These are phyloP conservation scores for Lasius platythorax DNA, from an alignment of 2,888 invertebrate species.

Conservation along the genomic window DNA sequence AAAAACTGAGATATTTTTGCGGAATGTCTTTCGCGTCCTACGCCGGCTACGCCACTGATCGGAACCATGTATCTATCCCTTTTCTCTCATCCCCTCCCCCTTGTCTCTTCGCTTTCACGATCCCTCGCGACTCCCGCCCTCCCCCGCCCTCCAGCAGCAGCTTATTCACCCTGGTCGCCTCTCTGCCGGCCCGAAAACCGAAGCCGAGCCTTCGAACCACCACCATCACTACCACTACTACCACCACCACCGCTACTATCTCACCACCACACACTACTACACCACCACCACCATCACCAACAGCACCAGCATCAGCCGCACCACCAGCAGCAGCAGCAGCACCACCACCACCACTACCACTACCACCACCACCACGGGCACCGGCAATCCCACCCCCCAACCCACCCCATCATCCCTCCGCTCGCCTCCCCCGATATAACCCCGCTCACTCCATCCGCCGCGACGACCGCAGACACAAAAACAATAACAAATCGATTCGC, in stretches of 20 bases:
- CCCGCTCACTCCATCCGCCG: slow-evolving; percentile 76
- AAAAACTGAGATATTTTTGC: background rate
- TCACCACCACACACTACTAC: background rate
- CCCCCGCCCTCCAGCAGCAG: slow-evolving; percentile 26
- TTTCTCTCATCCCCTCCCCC: slow-evolving; percentile 52
- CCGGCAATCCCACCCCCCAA: slow-evolving; percentile 45
- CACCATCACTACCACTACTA: slow-evolving; percentile 61
- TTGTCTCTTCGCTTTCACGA: slow-evolving; percentile 37
- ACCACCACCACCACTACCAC: background rate
- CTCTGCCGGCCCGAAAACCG: slow-evolving; percentile 78
- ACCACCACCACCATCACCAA: background rate
- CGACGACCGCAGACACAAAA: slow-evolving; percentile 85
- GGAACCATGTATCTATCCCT: slow-evolving; percentile 65
- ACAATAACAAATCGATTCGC: slow-evolving; percentile 86
- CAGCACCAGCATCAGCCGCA: slow-evolving; percentile 10
- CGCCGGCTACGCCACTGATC: slow-evolving; percentile 68
- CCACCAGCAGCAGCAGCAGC: background rate
- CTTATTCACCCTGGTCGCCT: slow-evolving; percentile 63
- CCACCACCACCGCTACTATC: slow-evolving; percentile 31
- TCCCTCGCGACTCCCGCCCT: slow-evolving; percentile 15
- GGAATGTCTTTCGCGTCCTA: background rate
- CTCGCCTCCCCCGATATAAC: slow-evolving; percentile 68
- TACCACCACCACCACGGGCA: background rate
- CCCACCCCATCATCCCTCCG: slow-evolving; percentile 48
- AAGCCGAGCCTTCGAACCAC: slow-evolving; percentile 68